phyloP scores from a whole-genome alignment of 2,113 vertebrate species.

The Notothenia coriiceps region DNA sequence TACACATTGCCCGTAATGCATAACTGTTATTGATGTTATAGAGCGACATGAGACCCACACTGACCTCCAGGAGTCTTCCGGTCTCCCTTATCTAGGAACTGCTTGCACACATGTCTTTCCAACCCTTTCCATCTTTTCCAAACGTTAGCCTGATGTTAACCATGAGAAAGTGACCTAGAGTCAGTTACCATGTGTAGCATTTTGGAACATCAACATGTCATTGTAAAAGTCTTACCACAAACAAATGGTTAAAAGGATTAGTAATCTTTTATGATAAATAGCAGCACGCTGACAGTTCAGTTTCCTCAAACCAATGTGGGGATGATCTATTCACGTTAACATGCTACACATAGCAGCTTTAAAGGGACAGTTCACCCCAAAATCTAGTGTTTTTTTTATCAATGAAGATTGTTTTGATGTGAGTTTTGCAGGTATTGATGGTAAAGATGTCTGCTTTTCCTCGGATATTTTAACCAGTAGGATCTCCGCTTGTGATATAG shows the following conservation, averaged over 20 bases:
- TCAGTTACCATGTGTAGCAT: constrained; percentile 54
- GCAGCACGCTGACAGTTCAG: not conserved
- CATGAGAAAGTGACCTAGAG: constrained; percentile 65
- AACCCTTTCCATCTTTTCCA: constrained; percentile 75
- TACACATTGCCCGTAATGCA: constrained; percentile 28
- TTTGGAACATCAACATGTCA: constrained; percentile 33
- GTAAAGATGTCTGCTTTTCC: no score
- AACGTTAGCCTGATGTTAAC: constrained; percentile 74
- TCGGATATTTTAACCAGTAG: no score
- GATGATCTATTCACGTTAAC: constrained; percentile 7
- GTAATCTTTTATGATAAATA: constrained; percentile 1
- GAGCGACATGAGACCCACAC: constrained; percentile 67
- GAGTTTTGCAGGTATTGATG: no score
- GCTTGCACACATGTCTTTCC: constrained; percentile 72
- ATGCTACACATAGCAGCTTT: constrained; percentile 24
- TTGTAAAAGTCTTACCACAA: not conserved
- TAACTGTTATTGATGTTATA: constrained; percentile 45
- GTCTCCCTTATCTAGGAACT: constrained; percentile 72
- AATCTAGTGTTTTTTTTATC: no score
- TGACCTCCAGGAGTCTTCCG: constrained; percentile 77
- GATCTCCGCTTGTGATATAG: no score
- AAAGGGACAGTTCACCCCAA: not conserved
- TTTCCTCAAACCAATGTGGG: not conserved
- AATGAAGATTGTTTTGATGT: no score
- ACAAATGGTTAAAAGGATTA: constrained; percentile 8